A percentile compares a stretch with the other conserved stretches of the same genome.
Evolutionary conservation across 2,113 vertebrate genomes (phyloP).

Genomic region (Solea senegalensis): DNA sequence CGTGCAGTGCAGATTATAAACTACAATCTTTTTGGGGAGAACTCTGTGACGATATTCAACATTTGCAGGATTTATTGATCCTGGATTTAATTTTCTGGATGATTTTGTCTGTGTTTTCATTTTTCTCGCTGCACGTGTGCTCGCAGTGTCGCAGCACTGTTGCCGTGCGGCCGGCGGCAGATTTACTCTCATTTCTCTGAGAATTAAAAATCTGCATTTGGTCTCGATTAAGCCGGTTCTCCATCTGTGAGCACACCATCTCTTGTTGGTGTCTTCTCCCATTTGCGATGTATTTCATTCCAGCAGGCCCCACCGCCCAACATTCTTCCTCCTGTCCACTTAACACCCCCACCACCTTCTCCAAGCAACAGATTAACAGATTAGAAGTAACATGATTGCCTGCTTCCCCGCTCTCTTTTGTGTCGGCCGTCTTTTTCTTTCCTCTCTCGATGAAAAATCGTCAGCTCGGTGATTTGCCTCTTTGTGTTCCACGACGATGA

Average conservation of each 20-base stretch:
- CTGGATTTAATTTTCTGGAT: neutral
- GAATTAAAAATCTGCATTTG: conserved; percentile 69
- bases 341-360: conserved; percentile 55
- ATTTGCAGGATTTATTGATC: too few species aligned
- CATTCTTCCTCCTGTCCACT: conserved; percentile 42
- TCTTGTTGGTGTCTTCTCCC: conserved; percentile 72
- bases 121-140: conserved; percentile 2
- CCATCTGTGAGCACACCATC: conserved; percentile 64
- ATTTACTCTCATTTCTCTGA: conserved; percentile 53
- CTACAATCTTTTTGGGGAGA: too few species aligned
- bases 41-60: too few species aligned
- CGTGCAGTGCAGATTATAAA: too few species aligned
- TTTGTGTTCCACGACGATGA: conserved; percentile 12
- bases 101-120: neutral
- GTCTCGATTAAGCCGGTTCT: conserved; percentile 74
- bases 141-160: conserved; percentile 18
- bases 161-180: conserved; percentile 38
- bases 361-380: conserved; percentile 65
- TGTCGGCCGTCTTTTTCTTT: conserved; percentile 14
- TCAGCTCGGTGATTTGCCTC: conserved; percentile 45
- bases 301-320: conserved; percentile 22
- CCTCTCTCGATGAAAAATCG: conserved; percentile 13
- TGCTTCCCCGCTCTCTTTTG: conserved; percentile 47
- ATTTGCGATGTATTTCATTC: conserved; percentile 69
- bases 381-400: conserved; percentile 67